phyloP scores from a whole-genome alignment of 2,113 vertebrate species.

The Gambusia affinis region DNA sequence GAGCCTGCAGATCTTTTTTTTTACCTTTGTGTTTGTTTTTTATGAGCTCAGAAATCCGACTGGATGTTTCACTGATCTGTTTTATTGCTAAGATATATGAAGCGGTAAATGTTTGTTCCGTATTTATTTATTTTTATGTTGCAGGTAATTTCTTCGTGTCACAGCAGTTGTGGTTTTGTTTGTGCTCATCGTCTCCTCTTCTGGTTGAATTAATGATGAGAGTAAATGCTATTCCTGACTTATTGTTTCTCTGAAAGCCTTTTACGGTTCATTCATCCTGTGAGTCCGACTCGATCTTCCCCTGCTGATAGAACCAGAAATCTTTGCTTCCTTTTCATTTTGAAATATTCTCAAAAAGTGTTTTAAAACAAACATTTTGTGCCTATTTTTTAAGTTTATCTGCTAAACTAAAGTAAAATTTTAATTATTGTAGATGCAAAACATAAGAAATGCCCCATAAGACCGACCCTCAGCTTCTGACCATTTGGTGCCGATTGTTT shows the following conservation, averaged over 20 bases:
- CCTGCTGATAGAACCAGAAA: slow-evolving; percentile 13
- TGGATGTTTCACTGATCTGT: not conserved
- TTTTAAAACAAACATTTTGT: not conserved
- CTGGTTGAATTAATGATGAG: not conserved
- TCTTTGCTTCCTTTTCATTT: slow-evolving; percentile 15
- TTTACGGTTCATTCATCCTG: slow-evolving; percentile 1
- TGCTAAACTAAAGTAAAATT: no score
- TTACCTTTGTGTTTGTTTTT: not conserved
- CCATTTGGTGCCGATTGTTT: no score
- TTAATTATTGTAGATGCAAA: no score
- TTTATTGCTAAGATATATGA: not conserved
- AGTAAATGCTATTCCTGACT: not conserved
- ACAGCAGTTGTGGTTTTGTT: not conserved
- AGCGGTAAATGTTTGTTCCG: not conserved
- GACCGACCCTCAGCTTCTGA: no score
- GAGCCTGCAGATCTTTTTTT: not conserved
- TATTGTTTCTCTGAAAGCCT: not conserved
- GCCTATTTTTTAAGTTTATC: no score
- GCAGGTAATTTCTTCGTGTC: not conserved
- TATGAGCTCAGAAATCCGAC: not conserved
- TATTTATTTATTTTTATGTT: not conserved
- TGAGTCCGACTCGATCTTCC: slow-evolving; percentile 1
- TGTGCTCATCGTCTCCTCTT: not conserved
- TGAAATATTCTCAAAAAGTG: slow-evolving; percentile 27
- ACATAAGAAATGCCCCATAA: no score